Evolutionary conservation across 2,888 invertebrate genomes (phyloP), one percentile per base, ranked within the genome.

Genomic region (Xestia c-nigrum): DNA sequence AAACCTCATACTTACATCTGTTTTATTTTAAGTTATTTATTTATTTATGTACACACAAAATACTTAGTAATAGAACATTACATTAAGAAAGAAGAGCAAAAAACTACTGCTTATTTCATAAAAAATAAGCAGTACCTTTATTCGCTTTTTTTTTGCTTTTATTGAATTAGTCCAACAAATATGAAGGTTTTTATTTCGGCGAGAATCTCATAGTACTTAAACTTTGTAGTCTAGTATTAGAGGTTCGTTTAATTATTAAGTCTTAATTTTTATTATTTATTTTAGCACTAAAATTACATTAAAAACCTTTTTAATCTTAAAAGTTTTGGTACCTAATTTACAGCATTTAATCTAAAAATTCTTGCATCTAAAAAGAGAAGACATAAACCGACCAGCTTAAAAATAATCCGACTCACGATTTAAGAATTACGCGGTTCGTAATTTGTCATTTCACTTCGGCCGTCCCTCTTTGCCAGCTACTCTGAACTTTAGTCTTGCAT

Each of bases 401-500:
- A 80, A 63, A 55, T 75, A 77, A 82, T 47, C 46, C 63, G 19
- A 55, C 19, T 63, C 46, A 63, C 38, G 76, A n/a, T 75, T 77
- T 63, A 24, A n/a, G 46, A 63, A 55, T 77, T 63, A 74, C 38
- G 38, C 24, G 14, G 46, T 31, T 63, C n/a, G 21, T 40, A 63
- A 77, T 77, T 82, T 63, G 52, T 55, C 55, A 75, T 75, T 81
- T 74, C 31, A 21, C 46, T 81, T 61, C 16, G 16, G 16, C 74
- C n/a, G 38, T 61, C 52, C 46, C 24, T 52, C 21, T 50, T 74
- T 38, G 38, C 52, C 24, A 38, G 38, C 14, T 74, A 19, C 38
- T 76, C 47, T 5, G 21, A 50, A 47, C 24, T 31, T 73, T 24
- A n/a, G 55, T 63, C 61, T 61, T 55, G 75, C 19, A 38, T 81